Evolutionary conservation across 2,888 invertebrate species (phyloP).

Genomic region (Ethmia dodecea): DNA sequence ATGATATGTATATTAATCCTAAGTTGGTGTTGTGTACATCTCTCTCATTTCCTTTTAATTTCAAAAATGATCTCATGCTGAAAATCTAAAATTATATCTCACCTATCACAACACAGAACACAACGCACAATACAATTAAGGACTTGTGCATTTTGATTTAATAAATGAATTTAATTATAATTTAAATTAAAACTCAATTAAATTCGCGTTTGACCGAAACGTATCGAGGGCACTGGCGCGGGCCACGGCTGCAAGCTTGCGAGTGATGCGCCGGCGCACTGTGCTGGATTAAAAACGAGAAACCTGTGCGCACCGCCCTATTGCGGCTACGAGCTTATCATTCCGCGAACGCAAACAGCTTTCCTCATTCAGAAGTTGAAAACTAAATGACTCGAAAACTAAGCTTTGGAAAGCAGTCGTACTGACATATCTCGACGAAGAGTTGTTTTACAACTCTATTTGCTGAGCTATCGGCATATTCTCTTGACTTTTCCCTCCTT

Average conservation of each 20-base stretch:
- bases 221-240: conserved; percentile 27
- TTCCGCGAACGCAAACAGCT: conserved; percentile 6
- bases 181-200: conserved; percentile 5
- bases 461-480: too few species aligned
- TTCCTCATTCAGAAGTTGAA: conserved; percentile 9
- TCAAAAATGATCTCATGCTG: too few species aligned
- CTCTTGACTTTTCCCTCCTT: too few species aligned
- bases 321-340: conserved; percentile 16
- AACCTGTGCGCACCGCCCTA: conserved; percentile 34
- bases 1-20: too few species aligned
- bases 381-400: not conserved
- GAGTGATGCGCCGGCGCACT: conserved; percentile 56
- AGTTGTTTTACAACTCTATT: too few species aligned
- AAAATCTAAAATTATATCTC: too few species aligned
- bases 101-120: conserved; percentile 60
- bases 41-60: too few species aligned
- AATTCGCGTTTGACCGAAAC: conserved; percentile 20
- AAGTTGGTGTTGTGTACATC: too few species aligned
- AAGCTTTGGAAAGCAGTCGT: not conserved
- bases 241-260: conserved; percentile 43
- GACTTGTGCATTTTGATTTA: conserved; percentile 53
- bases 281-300: conserved; percentile 60
- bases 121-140: conserved; percentile 50
- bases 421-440: too few species aligned
- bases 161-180: conserved; percentile 14